phyloP scores from a whole-genome alignment of 2,888 invertebrate species.

The Caenorhabditis angaria region DNA sequence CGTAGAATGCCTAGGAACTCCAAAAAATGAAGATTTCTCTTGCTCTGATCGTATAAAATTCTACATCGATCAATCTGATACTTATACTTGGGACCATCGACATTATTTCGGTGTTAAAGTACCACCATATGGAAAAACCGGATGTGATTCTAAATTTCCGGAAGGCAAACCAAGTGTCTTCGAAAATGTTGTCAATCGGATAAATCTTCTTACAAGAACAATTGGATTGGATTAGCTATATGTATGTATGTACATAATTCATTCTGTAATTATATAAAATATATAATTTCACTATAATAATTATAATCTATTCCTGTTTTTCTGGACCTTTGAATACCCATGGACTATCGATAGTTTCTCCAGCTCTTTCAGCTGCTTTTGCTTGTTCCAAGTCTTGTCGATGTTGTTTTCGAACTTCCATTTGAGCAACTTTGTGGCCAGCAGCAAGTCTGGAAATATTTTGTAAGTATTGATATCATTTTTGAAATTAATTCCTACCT shows the following conservation, averaged over 20 bases:
- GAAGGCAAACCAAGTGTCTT: constrained; percentile 52
- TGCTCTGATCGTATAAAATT: constrained; percentile 64
- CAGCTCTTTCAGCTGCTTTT: constrained; percentile 40
- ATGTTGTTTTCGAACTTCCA: constrained; percentile 53
- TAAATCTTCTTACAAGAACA: constrained; percentile 49
- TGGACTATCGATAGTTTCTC: constrained; percentile 42
- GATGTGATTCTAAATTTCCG: constrained; percentile 48
- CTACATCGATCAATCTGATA: constrained; percentile 51
- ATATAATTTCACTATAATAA: background rate
- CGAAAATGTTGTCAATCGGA: constrained; percentile 42
- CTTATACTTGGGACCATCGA: constrained; percentile 63
- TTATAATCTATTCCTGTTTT: constrained; percentile 11
- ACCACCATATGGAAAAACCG: constrained; percentile 59
- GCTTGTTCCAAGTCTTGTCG: constrained; percentile 41
- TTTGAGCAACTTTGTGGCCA: constrained; percentile 63
- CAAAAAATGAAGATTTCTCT: constrained; percentile 64
- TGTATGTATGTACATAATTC: constrained; percentile 5
- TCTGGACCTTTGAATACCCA: constrained; percentile 46
- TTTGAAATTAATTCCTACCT: constrained; percentile 31
- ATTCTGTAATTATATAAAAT: background rate
- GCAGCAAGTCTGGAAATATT: constrained; percentile 58
- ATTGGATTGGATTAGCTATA: constrained; percentile 43
- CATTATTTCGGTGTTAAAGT: constrained; percentile 66
- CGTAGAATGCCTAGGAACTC: constrained; percentile 59
- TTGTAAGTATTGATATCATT: background rate